Base-by-base conservation (phyloP, 2,888 invertebrate genomes). In the Parnassius smintheus region DNA sequence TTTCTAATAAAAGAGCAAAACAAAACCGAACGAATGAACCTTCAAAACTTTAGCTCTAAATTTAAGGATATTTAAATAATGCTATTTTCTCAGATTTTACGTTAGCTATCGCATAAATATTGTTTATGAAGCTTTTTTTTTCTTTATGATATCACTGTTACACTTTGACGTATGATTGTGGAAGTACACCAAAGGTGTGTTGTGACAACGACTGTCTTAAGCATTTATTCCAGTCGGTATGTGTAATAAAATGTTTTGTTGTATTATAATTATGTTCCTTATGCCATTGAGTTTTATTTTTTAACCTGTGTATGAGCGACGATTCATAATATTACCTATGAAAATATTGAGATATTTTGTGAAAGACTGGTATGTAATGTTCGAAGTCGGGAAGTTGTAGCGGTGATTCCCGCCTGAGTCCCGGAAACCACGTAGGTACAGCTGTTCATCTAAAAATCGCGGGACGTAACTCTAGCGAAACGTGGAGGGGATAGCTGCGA, bases 221-320 rank as follows among this genome's bases (percentile, higher is more conserved):
- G 85, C 83, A 86, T 85, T 86, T 85, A 84, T 72, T 77, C 75
- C 59, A 69, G 75, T 74, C 66, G 70, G 75, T 78, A 72, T 78
- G 74, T 84, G 81, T 85, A 82, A 77, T 75, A 82, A 83, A 81
- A 81, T 73, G 73, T 85, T 86, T 86, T 86, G 83, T 86, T 86
- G 81, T 86, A 85, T 82, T 84, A 86, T 82, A 86, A 81, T 77
- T 77, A 83, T 78, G 81, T 85, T 87, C 82, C 82, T 85, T 85
- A 73, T 72, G 75, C 70, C 52, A 53, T 56, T 66, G 71, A 65
- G 62, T 77, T 22, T 61, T 13, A 75, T 77, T 72, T 74, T 77
- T 73, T 59, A 58, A 67, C 53, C 69, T 68, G 62, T 62, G 2
- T 1, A 25, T 35, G 7, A 35, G 0, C 35, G 7, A 7, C 35